Evolutionary conservation across 2,888 invertebrate genomes (phyloP).

Genomic region (Plebejus melissa): DNA sequence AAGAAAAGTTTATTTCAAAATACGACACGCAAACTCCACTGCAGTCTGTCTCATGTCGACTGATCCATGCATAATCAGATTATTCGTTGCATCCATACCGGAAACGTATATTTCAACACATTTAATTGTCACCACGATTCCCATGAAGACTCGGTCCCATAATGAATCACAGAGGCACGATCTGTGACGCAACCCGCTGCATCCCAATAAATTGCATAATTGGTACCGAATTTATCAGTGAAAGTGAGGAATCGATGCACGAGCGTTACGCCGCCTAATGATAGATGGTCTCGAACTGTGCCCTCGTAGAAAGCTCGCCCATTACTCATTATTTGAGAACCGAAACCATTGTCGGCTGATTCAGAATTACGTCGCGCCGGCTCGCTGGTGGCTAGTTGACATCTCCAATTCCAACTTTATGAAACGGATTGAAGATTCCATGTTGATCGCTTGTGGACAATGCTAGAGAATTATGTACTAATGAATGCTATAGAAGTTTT

Average conservation of each 20-base stretch:
- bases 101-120: conserved; percentile 21
- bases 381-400: not conserved
- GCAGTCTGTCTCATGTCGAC: no score
- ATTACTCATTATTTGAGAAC: conserved; percentile 53
- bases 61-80: conserved; percentile 1
- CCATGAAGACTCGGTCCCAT: conserved; percentile 13
- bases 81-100: conserved; percentile 2
- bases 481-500: not conserved
- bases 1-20: no score
- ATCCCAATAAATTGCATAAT: conserved; percentile 64
- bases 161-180: conserved; percentile 37
- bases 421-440: not conserved
- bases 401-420: conserved; percentile 9
- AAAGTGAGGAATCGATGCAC: conserved; percentile 68
- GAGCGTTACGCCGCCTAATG: conserved; percentile 59
- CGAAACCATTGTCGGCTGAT: conserved; percentile 61
- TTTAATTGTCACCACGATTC: conserved; percentile 35
- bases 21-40: not conserved
- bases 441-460: not conserved
- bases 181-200: conserved; percentile 41
- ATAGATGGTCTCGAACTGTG: conserved; percentile 53
- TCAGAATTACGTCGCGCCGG: conserved; percentile 50
- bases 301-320: conserved; percentile 60
- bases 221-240: conserved; percentile 63
- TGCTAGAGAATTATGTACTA: not conserved